Evolutionary conservation across 2,888 invertebrate genomes (phyloP).

Genomic region (Standfussiana lucernea): DNA sequence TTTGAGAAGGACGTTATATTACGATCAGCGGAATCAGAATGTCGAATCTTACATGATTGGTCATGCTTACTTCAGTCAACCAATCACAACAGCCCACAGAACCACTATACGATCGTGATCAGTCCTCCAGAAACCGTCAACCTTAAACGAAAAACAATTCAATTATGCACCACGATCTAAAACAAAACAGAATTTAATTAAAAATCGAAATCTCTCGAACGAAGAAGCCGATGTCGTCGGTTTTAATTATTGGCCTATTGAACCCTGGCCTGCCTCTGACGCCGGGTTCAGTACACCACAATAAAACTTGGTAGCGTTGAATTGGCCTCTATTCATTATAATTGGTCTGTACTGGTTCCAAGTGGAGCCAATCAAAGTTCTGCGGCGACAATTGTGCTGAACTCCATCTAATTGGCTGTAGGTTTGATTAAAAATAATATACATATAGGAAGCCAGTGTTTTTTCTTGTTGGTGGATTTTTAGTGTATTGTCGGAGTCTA

Average conservation of each 20-base stretch:
- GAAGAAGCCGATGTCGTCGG: conserved; percentile 81
- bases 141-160: conserved; percentile 57
- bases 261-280: conserved; percentile 84
- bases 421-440: conserved; percentile 77
- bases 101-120: conserved; percentile 4
- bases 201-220: conserved; percentile 81
- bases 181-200: conserved; percentile 85
- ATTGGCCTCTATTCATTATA: conserved; percentile 87
- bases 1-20: not conserved
- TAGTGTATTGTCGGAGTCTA: conserved; percentile 27
- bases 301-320: conserved; percentile 86
- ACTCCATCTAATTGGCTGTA: conserved; percentile 84
- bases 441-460: conserved; percentile 61
- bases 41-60: not conserved
- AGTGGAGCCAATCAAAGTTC: conserved; percentile 87
- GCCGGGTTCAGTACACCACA: conserved; percentile 80
- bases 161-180: conserved; percentile 71
- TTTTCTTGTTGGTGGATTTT: conserved; percentile 50
- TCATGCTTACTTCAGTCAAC: too few relatives aligned
- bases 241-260: conserved; percentile 89
- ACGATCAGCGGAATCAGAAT: not conserved
- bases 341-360: conserved; percentile 83
- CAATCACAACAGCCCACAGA: not conserved
- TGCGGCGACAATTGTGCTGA: conserved; percentile 80
- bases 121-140: conserved; percentile 21